A percentile compares a stretch with the other conserved stretches of the same genome.
Conservation (phyloP, 2,888 invertebrate species). For the Pogonocherus hispidulus region DNA sequence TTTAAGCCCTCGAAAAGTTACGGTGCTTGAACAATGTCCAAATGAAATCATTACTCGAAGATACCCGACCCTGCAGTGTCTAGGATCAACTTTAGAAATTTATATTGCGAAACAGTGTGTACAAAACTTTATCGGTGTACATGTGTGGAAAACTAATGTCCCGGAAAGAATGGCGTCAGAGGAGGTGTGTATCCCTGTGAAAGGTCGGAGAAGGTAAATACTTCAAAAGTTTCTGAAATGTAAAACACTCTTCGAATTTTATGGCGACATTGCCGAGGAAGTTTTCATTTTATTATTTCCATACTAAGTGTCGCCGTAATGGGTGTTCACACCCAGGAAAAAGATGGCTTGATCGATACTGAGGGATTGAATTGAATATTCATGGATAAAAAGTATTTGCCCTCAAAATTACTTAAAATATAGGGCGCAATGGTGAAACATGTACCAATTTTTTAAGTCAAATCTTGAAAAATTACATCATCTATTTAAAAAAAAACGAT, state of each 20-base stretch:
- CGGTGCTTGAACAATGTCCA: background rate
- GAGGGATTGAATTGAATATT: background rate
- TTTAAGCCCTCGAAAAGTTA: background rate
- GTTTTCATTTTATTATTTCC: constrained; percentile 8
- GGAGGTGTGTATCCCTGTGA: constrained; percentile 12
- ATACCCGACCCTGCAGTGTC: background rate
- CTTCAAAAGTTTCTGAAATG: constrained; percentile 24
- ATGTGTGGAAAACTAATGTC: constrained; percentile 29
- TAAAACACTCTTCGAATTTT: constrained; percentile 13
- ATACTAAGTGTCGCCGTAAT: background rate
- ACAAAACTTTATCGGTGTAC: constrained; percentile 27
- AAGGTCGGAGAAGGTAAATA: constrained; percentile 8
- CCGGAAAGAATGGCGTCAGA: constrained; percentile 14
- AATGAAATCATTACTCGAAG: constrained; percentile 16
- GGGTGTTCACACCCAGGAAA: background rate
- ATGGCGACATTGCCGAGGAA: background rate
- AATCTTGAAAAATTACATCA: too few relatives aligned
- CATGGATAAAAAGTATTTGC: too few relatives aligned
- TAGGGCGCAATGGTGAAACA: too few relatives aligned
- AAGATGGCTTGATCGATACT: background rate
- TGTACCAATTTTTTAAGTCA: too few relatives aligned
- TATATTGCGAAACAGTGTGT: constrained; percentile 21
- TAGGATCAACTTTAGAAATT: constrained; percentile 14
- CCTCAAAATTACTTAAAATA: too few relatives aligned
- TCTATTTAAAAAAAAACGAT: too few relatives aligned